Evolutionary conservation across 2,888 invertebrate genomes (phyloP).

Genomic region (Parelbella ahira): DNA sequence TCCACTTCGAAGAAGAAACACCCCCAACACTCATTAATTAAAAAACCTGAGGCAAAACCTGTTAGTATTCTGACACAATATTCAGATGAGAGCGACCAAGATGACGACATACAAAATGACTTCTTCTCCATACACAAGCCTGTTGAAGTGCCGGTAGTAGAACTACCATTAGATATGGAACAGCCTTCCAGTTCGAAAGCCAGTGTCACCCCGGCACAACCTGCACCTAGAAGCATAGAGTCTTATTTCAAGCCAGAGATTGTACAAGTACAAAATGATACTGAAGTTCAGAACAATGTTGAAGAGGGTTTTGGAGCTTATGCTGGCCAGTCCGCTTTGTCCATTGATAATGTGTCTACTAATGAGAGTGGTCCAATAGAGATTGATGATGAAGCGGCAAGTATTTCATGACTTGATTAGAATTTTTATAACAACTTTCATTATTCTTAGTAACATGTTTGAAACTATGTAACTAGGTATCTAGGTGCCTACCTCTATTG

Average conservation of each 20-base stretch:
- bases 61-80: slow-evolving; percentile 39
- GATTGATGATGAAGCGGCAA: slow-evolving; percentile 71
- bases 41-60: slow-evolving; percentile 41
- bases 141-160: slow-evolving; percentile 58
- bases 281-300: slow-evolving; percentile 25
- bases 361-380: slow-evolving; percentile 31
- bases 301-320: slow-evolving; percentile 25
- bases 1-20: slow-evolving; percentile 43
- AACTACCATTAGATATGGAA: slow-evolving; percentile 56
- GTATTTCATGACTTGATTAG: no score
- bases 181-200: slow-evolving; percentile 27
- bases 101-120: slow-evolving; percentile 72
- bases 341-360: slow-evolving; percentile 2
- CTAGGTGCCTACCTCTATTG: no score
- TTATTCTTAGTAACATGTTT: no score
- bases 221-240: slow-evolving; percentile 47
- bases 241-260: slow-evolving; percentile 58
- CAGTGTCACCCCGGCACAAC: slow-evolving; percentile 16
- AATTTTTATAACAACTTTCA: no score
- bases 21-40: slow-evolving; percentile 39
- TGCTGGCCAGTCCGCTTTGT: not conserved
- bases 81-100: slow-evolving; percentile 71
- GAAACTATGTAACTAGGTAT: no score
- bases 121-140: slow-evolving; percentile 78
- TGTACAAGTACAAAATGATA: slow-evolving; percentile 26